Percentiles rank a stretch among this genome's conserved stretches.
Evolutionary conservation across 2,113 vertebrate species (phyloP).

Genomic region (Synchiropus splendidus): DNA sequence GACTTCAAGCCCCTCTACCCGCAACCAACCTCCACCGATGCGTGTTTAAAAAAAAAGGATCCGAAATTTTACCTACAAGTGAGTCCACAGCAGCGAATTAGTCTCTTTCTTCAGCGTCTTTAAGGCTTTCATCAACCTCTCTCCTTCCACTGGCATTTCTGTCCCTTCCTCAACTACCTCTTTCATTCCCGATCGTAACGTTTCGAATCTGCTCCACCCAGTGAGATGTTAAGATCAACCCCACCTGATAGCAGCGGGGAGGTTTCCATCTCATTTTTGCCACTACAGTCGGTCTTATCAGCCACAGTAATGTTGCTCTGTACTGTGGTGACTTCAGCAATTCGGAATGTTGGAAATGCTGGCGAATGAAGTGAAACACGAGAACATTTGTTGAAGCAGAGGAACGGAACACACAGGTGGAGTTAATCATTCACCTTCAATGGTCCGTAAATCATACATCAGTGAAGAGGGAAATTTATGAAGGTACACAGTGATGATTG

Average conservation of each 20-base stretch:
- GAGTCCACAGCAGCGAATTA: background rate
- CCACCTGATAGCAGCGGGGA: no score
- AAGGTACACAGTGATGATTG: background rate
- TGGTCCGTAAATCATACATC: constrained; percentile 25
- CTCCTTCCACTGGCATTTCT: no score
- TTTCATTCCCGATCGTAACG: no score
- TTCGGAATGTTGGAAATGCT: no score
- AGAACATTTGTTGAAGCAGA: no score
- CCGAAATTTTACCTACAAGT: constrained; percentile 1
- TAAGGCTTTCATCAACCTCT: background rate
- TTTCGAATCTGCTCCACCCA: no score
- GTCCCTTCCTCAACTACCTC: background rate
- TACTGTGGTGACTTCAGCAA: no score
- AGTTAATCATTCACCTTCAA: constrained; percentile 38
- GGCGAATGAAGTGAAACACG: no score
- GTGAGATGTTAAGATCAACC: no score
- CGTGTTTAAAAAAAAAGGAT: constrained; percentile 6
- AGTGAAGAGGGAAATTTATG: constrained; percentile 1
- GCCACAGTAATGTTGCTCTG: no score
- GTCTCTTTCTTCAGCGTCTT: constrained; percentile 4
- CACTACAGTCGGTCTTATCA: no score
- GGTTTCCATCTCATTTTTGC: no score
- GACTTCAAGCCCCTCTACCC: constrained; percentile 16
- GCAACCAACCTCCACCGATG: background rate
- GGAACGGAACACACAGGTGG: background rate